Evolutionary conservation across 2,888 invertebrate species (phyloP), one percentile per base, ranked within the genome.

Genomic region (Polyommatus iphigenia): DNA sequence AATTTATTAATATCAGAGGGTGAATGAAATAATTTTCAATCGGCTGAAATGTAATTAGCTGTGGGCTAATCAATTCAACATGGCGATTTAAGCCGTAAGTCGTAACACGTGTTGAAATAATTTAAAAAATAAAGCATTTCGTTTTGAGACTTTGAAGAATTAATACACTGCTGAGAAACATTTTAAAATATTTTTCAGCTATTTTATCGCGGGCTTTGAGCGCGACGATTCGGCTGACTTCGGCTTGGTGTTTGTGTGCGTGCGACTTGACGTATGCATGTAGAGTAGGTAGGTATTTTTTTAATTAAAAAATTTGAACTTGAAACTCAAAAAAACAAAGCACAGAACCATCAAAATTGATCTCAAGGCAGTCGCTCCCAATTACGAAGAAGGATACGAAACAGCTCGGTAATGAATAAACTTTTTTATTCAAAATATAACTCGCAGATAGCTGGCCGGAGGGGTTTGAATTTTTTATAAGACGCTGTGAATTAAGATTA

Each of bases 391-490:
- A 29, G 5, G 5, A 67, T 18, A 18, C 15, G 15, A 32, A 32
- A 32, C 67, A 29, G 15, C 15, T 29, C 6, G 13, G 67, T 18
- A 29, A 15, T 67, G 15, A 32, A 67, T 67, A 29, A 32, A 32
- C 29, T 67, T 67, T 67, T 67, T 24, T 67, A 67, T 67, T 67
- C 67, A 67, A 67, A 67, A 67, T 67, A 32, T 67, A 67, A 29
- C 32, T 29, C 2, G 6, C 29, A 18, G 67, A 32, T 6, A 46
- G 5, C 29, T 32, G 67, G 67, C n/a, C n/a, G n/a, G 6, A 4
- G 29, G 24, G 10, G 13, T 20, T 24, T 67, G 67, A 67, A 67
- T 67, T 15, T 29, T 67, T 67, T 67, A 67, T 32, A 67, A 67
- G 67, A 32, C 29, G 3, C 20, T 7, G 67, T 4, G 67, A 67